Evolutionary conservation across 2,113 vertebrate genomes (phyloP).

Genomic region (Chaetodon auriga): DNA sequence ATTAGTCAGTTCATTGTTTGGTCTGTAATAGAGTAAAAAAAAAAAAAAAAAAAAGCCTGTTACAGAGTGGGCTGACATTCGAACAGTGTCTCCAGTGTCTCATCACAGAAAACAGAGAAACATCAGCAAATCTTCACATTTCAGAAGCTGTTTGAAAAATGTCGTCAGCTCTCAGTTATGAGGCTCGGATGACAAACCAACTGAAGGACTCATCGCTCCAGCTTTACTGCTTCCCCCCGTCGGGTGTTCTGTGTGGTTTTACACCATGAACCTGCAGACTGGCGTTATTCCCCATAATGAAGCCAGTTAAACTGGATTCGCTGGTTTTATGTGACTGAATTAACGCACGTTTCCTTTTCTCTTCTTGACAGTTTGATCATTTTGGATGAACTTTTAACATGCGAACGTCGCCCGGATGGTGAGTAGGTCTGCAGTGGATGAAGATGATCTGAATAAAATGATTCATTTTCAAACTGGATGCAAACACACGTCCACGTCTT

Average conservation of each 20-base stretch:
- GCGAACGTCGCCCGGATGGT: rapidly evolving
- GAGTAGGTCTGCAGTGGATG: background rate
- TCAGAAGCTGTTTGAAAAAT: background rate
- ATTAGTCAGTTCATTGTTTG: background rate
- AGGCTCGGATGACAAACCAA: background rate
- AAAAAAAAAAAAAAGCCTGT: background rate
- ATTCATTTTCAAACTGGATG: background rate
- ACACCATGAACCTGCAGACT: background rate
- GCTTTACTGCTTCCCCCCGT: background rate
- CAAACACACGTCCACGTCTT: background rate
- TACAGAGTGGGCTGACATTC: background rate
- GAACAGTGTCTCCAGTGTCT: background rate
- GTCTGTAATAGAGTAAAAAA: background rate
- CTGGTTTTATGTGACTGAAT: background rate
- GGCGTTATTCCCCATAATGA: background rate
- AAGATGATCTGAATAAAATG: background rate
- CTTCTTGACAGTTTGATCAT: background rate
- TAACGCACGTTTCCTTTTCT: background rate
- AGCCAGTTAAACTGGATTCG: background rate
- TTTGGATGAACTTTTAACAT: too few species aligned
- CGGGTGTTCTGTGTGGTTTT: background rate
- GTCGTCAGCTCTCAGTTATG: background rate
- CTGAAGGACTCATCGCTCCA: background rate
- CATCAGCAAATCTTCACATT: too few species aligned
- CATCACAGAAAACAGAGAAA: background rate